Evolutionary conservation across 2,797 vertebrate species (phyloP).

Genomic region (Oryzias dopingdopingensis): DNA sequence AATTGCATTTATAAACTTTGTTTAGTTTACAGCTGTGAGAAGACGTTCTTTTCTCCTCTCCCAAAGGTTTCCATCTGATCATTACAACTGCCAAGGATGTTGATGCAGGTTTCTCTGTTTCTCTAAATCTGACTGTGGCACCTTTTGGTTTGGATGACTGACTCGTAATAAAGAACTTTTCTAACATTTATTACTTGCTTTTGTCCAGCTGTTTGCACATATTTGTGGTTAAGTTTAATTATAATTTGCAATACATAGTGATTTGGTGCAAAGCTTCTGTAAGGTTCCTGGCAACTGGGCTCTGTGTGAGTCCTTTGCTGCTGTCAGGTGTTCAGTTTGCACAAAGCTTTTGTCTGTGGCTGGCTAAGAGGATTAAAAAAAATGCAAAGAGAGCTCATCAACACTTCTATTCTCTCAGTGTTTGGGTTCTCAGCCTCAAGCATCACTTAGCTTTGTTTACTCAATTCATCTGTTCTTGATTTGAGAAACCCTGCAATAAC

Average conservation of each 20-base stretch:
- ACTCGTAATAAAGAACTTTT: conserved; percentile 27
- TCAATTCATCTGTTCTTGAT: conserved; percentile 56
- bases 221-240: conserved; percentile 32
- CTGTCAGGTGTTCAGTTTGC: conserved; percentile 47
- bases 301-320: conserved; percentile 43
- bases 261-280: conserved; percentile 20
- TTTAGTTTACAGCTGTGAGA: conserved; percentile 46
- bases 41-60: conserved; percentile 35
- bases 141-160: conserved; percentile 33
- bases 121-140: conserved; percentile 46
- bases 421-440: conserved; percentile 42
- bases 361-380: conserved; percentile 13
- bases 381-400: conserved; percentile 22
- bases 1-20: conserved; percentile 52
- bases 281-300: conserved; percentile 35
- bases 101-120: conserved; percentile 53
- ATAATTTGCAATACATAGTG: conserved; percentile 27
- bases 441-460: conserved; percentile 65
- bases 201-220: conserved; percentile 34
- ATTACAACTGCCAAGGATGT: conserved; percentile 62
- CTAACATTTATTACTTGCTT: conserved; percentile 28
- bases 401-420: conserved; percentile 6
- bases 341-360: conserved; percentile 29
- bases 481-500: conserved; percentile 47
- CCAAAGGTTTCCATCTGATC: conserved; percentile 58